phyloP scores from a whole-genome alignment of 2,113 vertebrate species.

The Epinephelus lanceolatus region DNA sequence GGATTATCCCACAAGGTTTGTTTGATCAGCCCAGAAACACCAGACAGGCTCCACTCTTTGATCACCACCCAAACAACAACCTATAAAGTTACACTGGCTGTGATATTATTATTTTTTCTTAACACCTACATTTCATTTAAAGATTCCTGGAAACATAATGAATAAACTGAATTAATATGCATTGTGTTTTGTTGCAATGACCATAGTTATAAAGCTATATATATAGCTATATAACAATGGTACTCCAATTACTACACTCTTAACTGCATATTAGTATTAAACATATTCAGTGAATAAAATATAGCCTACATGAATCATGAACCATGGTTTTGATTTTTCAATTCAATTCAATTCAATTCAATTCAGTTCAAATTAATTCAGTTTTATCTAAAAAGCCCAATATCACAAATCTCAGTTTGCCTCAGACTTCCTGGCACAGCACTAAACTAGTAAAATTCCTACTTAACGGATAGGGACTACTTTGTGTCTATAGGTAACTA shows the following conservation, averaged over 20 bases:
- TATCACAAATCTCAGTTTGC: no score
- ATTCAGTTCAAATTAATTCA: no score
- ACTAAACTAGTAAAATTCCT: no score
- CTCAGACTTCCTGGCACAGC: no score
- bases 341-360: no score
- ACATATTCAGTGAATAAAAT: neutral
- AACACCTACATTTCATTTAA: neutral
- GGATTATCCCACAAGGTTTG: constrained; percentile 25
- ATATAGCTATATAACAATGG: neutral
- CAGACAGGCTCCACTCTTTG: constrained; percentile 1
- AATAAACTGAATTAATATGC: neutral
- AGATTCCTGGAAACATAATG: neutral
- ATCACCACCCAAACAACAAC: neutral
- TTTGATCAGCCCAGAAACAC: constrained; percentile 27
- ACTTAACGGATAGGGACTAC: no score
- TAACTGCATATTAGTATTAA: neutral
- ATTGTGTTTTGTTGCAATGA: neutral
- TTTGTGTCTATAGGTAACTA: no score
- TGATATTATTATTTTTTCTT: neutral
- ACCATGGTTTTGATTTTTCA: no score
- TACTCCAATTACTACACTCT: neutral
- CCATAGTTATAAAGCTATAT: neutral
- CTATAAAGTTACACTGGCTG: neutral
- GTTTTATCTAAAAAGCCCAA: no score
- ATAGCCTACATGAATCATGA: neutral